Conservation (phyloP, 2,113 vertebrate genomes). For the Nyctibius bracteatus region DNA sequence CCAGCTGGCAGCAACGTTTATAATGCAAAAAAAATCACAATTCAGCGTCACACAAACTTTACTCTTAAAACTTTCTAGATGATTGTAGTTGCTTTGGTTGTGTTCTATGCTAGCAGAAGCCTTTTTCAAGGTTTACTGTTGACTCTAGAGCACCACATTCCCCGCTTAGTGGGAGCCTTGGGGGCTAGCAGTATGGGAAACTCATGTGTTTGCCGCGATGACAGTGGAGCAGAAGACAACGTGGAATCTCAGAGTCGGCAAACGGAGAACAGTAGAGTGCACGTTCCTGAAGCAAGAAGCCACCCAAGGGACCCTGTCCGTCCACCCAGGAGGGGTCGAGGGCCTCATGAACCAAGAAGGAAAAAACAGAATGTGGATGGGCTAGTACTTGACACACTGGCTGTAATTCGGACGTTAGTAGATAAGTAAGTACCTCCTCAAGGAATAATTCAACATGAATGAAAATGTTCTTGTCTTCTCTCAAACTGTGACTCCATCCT, state of each 20-base stretch:
- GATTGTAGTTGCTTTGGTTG: constrained; percentile 94
- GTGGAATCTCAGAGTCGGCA: constrained; percentile 77
- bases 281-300: constrained; percentile 76
- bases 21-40: constrained; percentile 67
- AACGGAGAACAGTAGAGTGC: constrained; percentile 74
- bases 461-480: constrained; percentile 50
- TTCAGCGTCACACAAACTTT: constrained; percentile 69
- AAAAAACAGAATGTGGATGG: constrained; percentile 98
- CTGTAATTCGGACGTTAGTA: constrained; percentile 96
- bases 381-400: constrained; percentile 95
- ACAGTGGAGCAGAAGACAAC: constrained; percentile 89
- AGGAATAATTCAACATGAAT: background rate
- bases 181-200: constrained; percentile 88
- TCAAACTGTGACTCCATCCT: constrained; percentile 49
- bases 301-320: constrained; percentile 91
- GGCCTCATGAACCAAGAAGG: constrained; percentile 93
- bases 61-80: constrained; percentile 84
- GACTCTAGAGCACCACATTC: constrained; percentile 80
- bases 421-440: constrained; percentile 90
- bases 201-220: constrained; percentile 94
- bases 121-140: constrained; percentile 88
- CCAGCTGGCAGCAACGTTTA: constrained; percentile 47
- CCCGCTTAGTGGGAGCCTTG: constrained; percentile 77
- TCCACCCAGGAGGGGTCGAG: constrained; percentile 90
- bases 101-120: constrained; percentile 96